Conservation (phyloP, 2,113 vertebrate species). For the Numenius arquata region DNA sequence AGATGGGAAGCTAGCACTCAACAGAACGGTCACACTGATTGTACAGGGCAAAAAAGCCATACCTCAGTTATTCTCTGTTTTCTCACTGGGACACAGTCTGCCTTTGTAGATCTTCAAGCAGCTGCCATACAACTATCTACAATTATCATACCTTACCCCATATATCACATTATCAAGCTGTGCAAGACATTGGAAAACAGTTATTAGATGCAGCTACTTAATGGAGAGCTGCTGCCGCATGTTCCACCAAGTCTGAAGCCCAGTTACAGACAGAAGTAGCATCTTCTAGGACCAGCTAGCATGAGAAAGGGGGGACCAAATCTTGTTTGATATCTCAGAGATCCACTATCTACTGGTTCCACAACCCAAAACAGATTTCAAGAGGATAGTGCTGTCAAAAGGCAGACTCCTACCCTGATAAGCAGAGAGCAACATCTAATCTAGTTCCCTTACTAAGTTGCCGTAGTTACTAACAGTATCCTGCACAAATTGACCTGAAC, state of each 20-base stretch:
- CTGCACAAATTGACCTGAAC: neutral
- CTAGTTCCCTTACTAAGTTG: neutral
- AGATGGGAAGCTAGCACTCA: neutral
- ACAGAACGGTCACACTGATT: neutral
- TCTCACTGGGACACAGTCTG: neutral
- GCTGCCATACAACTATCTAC: neutral
- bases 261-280: neutral
- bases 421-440: neutral
- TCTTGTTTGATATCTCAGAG: neutral
- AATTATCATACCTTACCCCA: neutral
- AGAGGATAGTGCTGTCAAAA: neutral
- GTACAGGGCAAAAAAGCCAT: neutral
- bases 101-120: neutral
- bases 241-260: neutral
- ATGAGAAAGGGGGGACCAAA: neutral
- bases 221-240: neutral
- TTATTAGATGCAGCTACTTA: neutral
- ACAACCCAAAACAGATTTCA: neutral
- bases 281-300: neutral
- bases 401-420: neutral
- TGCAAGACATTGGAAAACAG: neutral
- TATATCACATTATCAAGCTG: neutral
- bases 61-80: neutral
- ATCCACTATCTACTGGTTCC: neutral
- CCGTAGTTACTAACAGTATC: neutral